These are phyloP conservation scores for Platichthys stellatus DNA, from an alignment of 2,113 vertebrate genomes.

Conservation along the genomic window DNA sequence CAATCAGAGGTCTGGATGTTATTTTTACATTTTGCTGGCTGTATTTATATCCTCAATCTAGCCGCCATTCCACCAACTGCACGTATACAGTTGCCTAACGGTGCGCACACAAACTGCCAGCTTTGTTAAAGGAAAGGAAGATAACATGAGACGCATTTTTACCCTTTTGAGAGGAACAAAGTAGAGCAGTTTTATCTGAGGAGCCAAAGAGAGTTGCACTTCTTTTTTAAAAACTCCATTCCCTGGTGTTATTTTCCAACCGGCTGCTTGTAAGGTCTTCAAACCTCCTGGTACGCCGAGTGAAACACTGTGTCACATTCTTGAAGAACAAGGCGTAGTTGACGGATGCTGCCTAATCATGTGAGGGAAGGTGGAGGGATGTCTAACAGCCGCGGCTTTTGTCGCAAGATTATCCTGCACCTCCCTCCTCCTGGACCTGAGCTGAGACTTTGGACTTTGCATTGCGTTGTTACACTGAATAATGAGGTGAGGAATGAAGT, in stretches of 20 bases:
- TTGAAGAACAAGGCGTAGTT: slow-evolving; percentile 19
- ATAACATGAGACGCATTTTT: not conserved
- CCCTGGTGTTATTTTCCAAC: slow-evolving; percentile 39
- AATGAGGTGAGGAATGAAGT: too few relatives aligned
- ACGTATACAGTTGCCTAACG: not conserved
- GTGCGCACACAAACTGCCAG: not conserved
- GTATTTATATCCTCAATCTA: not conserved
- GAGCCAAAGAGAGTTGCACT: not conserved
- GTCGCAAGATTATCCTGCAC: not conserved
- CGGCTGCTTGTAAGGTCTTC: slow-evolving; percentile 8
- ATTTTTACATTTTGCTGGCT: not conserved
- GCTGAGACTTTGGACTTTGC: not conserved
- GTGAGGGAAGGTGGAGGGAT: slow-evolving; percentile 37
- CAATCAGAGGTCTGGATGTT: not conserved
- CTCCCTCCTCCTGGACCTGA: not conserved
- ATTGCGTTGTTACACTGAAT: not conserved
- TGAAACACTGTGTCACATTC: slow-evolving; percentile 36
- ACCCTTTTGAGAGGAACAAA: not conserved
- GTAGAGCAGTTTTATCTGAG: not conserved
- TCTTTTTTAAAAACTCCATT: slow-evolving; percentile 31
- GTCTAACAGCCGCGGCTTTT: slow-evolving; percentile 3
- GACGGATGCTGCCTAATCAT: slow-evolving; percentile 65
- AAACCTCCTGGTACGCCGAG: slow-evolving; percentile 58
- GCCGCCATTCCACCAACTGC: not conserved
- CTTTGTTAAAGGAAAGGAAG: slow-evolving; percentile 1